Percentiles rank a stretch among this genome's conserved stretches.
Evolutionary conservation across 2,888 invertebrate species (phyloP).

Genomic region (Ariolimax columbianus): DNA sequence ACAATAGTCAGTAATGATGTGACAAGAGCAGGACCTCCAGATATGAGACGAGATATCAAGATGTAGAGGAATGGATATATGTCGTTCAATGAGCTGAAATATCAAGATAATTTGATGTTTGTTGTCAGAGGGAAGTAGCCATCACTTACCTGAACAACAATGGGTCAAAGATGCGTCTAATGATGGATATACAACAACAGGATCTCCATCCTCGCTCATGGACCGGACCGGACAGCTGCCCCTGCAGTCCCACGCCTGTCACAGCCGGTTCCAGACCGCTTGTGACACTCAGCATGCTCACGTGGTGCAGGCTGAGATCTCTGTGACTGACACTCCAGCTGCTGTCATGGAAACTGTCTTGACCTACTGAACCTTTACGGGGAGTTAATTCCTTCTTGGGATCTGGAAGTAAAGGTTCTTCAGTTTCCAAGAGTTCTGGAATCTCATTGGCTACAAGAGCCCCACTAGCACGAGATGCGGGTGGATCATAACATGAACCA

Average conservation of each 20-base stretch:
- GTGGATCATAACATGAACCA: too few relatives aligned
- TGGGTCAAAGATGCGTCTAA: conserved; percentile 33
- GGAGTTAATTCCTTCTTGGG: not conserved
- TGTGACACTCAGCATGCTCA: conserved; percentile 29
- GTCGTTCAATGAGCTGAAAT: too few relatives aligned
- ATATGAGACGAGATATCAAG: too few relatives aligned
- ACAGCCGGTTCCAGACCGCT: conserved; percentile 2
- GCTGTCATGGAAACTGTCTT: not conserved
- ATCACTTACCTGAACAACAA: conserved; percentile 21
- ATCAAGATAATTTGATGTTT: too few relatives aligned
- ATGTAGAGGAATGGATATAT: too few relatives aligned
- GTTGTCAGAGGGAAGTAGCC: too few relatives aligned
- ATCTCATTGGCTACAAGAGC: not conserved
- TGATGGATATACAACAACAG: conserved; percentile 6
- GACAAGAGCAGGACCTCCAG: too few relatives aligned
- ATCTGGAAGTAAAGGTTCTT: not conserved
- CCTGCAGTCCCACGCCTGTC: not conserved
- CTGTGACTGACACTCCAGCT: not conserved
- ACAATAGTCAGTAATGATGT: too few relatives aligned
- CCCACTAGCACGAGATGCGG: not conserved
- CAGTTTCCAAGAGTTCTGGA: not conserved
- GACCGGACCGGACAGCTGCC: not conserved
- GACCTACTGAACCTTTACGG: not conserved
- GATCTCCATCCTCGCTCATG: not conserved
- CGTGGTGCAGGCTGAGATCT: not conserved